Conservation (phyloP, 2,113 vertebrate genomes). For the Donacobius atricapilla region DNA sequence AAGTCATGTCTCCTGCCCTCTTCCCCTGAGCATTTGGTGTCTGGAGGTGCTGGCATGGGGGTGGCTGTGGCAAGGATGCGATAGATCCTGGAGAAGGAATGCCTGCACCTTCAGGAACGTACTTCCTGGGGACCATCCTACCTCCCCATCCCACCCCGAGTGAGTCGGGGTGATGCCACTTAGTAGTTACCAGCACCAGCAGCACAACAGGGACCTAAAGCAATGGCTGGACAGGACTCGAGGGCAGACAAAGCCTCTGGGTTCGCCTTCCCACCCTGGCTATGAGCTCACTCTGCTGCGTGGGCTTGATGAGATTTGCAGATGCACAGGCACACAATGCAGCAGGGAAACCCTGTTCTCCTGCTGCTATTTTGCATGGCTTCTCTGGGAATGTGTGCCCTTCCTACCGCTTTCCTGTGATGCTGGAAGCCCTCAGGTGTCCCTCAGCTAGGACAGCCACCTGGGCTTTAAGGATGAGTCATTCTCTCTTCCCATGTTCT, state of each 20-base stretch:
- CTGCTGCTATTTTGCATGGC: background rate
- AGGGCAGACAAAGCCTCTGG: background rate
- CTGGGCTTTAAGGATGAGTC: slow-evolving; percentile 59
- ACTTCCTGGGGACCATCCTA: background rate
- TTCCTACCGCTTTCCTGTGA: slow-evolving; percentile 43
- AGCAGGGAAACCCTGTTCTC: slow-evolving; percentile 61
- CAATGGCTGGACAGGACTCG: background rate
- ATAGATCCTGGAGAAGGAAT: background rate
- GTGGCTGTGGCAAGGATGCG: background rate
- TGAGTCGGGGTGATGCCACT: accelerated
- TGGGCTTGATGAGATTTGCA: slow-evolving; percentile 64
- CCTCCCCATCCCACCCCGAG: accelerated
- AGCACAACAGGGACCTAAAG: background rate
- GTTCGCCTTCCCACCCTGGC: slow-evolving; percentile 9
- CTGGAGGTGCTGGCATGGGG: background rate
- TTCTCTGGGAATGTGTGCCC: slow-evolving; percentile 15
- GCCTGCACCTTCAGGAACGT: background rate
- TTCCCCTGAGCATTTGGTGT: background rate
- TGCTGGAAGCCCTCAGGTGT: slow-evolving; percentile 45
- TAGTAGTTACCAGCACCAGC: background rate
- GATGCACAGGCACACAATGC: slow-evolving; percentile 48
- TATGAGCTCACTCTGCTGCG: slow-evolving; percentile 15
- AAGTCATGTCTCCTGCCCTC: background rate
- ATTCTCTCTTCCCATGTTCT: slow-evolving; percentile 10
- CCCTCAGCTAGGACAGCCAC: slow-evolving; percentile 36